A percentile compares a stretch with the other conserved stretches of the same genome.
Conservation (phyloP, 1,140 invertebrate species). For the Ceratina japonica region DNA sequence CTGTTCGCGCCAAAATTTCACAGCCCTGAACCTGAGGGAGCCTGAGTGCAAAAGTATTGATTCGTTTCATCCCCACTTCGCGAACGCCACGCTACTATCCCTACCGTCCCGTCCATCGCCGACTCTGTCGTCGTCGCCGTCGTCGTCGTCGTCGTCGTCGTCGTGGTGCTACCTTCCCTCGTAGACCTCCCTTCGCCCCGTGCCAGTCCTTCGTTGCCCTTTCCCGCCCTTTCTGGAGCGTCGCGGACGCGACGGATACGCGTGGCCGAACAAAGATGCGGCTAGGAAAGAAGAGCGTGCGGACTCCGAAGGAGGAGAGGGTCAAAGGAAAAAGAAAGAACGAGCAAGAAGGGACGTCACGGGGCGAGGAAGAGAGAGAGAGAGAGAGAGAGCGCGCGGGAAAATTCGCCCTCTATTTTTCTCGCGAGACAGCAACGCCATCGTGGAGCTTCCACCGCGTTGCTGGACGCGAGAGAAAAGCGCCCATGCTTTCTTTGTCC, state of each 20-base stretch:
- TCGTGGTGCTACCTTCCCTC: slow-evolving; percentile 53
- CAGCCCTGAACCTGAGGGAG: slow-evolving; percentile 64
- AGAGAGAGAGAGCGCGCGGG: slow-evolving; percentile 49
- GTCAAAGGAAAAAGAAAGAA: slow-evolving; percentile 3
- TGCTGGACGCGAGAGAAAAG: slow-evolving; percentile 34
- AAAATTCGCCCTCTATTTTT: slow-evolving; percentile 67
- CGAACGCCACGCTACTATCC: slow-evolving; percentile 31
- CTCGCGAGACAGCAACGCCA: slow-evolving; percentile 59
- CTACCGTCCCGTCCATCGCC: slow-evolving; percentile 35
- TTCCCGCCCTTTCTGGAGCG: slow-evolving; percentile 57
- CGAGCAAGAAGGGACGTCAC: no score
- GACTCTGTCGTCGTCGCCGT: slow-evolving; percentile 21
- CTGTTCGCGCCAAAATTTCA: slow-evolving; percentile 56
- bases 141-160: slow-evolving; percentile 36
- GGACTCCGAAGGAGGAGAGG: background rate
- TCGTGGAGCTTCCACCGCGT: slow-evolving; percentile 39
- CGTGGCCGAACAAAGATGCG: background rate
- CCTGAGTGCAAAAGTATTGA: slow-evolving; percentile 69
- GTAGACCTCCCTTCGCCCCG: slow-evolving; percentile 45
- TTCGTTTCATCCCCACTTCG: slow-evolving; percentile 53
- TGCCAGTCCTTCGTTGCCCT: slow-evolving; percentile 51
- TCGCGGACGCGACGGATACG: slow-evolving; percentile 14
- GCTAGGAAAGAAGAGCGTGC: background rate
- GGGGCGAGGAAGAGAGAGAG: background rate
- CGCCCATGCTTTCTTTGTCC: slow-evolving; percentile 40